Conservation (phyloP, 2,797 vertebrate genomes). For the Bovichtus variegatus region DNA sequence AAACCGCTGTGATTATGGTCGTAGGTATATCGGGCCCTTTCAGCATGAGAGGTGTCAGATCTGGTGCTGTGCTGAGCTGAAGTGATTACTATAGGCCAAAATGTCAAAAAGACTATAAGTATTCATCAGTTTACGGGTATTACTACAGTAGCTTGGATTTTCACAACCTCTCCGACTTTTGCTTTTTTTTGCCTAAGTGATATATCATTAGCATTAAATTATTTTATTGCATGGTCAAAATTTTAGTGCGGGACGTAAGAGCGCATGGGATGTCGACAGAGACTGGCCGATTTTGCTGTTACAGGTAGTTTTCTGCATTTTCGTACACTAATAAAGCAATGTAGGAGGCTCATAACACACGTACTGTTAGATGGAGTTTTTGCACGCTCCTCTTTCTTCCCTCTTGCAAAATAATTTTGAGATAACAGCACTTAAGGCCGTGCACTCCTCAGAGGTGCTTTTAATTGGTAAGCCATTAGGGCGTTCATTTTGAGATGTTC, state of each 20-base stretch:
- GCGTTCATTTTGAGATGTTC: not conserved
- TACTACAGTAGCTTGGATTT: not conserved
- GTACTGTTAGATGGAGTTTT: not conserved
- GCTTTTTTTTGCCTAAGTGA: not conserved
- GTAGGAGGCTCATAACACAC: not conserved
- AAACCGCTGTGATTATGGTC: constrained; percentile 52
- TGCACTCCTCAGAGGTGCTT: constrained; percentile 5
- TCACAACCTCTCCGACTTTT: not conserved
- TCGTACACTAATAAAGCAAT: not conserved
- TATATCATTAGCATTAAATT: not conserved
- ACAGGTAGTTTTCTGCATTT: not conserved
- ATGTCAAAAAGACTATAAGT: constrained; percentile 19
- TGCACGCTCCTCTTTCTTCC: not conserved
- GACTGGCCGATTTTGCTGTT: not conserved
- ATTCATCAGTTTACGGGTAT: constrained; percentile 7
- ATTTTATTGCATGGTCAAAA: not conserved
- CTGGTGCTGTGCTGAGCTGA: constrained; percentile 17
- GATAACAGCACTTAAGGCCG: not conserved
- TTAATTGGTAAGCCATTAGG: not conserved
- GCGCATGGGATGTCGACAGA: not conserved
- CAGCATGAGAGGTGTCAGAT: constrained; percentile 64
- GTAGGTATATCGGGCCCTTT: constrained; percentile 53
- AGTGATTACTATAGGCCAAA: constrained; percentile 30
- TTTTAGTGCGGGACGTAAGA: not conserved
- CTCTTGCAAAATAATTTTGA: not conserved